Evolutionary conservation across 2,797 vertebrate species (phyloP).

Genomic region (Uromys caudimaculatus): DNA sequence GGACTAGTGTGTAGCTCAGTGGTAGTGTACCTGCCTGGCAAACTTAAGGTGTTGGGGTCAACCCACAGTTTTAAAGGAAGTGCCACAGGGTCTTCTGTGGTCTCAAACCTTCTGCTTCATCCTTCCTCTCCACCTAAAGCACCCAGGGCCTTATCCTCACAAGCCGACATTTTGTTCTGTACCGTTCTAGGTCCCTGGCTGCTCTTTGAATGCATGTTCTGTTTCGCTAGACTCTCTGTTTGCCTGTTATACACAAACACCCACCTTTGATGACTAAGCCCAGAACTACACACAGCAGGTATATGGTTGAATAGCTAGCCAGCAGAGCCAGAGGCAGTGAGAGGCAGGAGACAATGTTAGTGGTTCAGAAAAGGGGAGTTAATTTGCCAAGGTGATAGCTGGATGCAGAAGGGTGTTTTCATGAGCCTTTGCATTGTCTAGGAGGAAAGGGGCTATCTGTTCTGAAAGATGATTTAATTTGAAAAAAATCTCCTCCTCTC

Average conservation of each 20-base stretch:
- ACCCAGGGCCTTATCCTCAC: rapidly evolving
- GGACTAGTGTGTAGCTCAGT: not conserved
- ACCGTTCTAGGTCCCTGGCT: not conserved
- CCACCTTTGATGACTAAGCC: not conserved
- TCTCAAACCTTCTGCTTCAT: rapidly evolving
- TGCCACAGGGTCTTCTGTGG: not conserved
- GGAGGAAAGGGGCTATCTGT: not conserved
- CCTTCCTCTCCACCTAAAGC: not conserved
- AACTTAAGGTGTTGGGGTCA: not conserved
- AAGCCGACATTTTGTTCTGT: not conserved
- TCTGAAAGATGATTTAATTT: not conserved
- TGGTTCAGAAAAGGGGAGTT: not conserved
- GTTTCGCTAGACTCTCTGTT: not conserved
- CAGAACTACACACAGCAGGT: not conserved
- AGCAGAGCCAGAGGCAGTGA: too few species aligned
- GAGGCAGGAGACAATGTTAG: not conserved
- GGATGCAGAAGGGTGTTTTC: not conserved
- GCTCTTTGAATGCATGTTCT: not conserved
- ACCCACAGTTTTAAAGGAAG: not conserved
- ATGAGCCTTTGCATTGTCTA: not conserved
- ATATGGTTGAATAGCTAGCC: too few species aligned
- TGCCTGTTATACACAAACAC: not conserved
- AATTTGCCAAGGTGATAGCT: not conserved
- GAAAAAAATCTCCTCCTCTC: not conserved
- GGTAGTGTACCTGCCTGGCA: not conserved